phyloP scores from a whole-genome alignment of 2,888 invertebrate species.

The Chloroclystis v-ata region DNA sequence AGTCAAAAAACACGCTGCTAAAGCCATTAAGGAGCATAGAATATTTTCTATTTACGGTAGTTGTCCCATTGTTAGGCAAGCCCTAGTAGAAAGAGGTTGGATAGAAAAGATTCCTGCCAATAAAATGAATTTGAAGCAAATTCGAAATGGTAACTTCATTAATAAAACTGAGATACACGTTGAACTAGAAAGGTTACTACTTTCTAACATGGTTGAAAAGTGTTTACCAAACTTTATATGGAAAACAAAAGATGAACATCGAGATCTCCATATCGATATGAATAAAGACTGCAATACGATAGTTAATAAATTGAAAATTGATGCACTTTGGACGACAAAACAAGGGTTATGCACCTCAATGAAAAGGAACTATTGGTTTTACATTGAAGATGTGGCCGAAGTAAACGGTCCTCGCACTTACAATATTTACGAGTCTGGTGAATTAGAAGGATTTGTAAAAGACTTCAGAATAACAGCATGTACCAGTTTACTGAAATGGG shows the following conservation, averaged over 20 bases:
- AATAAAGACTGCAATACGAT: conserved; percentile 43
- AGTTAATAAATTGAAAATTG: conserved; percentile 58
- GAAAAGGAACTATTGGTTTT: conserved; percentile 81
- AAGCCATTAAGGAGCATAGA: conserved; percentile 71
- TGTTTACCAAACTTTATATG: conserved; percentile 59
- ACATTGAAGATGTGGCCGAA: conserved; percentile 78
- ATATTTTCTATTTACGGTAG: conserved; percentile 76
- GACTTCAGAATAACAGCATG: conserved; percentile 90
- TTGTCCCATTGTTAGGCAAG: conserved; percentile 73
- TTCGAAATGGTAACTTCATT: conserved; percentile 44
- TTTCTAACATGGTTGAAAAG: conserved; percentile 64
- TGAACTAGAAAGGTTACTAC: conserved; percentile 59
- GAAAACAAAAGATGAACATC: conserved; percentile 45
- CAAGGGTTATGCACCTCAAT: conserved; percentile 74
- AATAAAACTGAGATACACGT: conserved; percentile 43
- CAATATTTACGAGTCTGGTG: conserved; percentile 76
- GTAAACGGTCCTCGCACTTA: conserved; percentile 86
- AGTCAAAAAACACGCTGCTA: conserved; percentile 64
- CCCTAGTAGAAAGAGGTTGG: conserved; percentile 83
- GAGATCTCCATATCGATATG: conserved; percentile 43
- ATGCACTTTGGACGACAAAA: conserved; percentile 65
- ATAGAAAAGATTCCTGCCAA: conserved; percentile 80
- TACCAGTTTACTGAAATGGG: conserved; percentile 83
- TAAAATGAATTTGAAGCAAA: conserved; percentile 58
- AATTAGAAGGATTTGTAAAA: conserved; percentile 78